Evolutionary conservation across 2,113 vertebrate species (phyloP).

Genomic region (Chloropsis cyanopogon): DNA sequence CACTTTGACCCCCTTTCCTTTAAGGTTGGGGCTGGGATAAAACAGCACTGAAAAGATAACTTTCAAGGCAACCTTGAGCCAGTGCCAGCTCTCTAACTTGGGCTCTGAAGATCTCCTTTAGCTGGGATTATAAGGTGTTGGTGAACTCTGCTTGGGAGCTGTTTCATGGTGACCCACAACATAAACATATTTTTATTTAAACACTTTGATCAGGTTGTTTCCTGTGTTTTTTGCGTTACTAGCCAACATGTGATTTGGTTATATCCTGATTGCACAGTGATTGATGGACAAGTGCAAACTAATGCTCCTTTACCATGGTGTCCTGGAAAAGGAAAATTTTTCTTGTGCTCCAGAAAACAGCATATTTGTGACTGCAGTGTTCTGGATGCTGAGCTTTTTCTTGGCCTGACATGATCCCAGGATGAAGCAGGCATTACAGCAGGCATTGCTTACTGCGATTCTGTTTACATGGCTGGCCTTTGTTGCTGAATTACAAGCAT

Average conservation of each 20-base stretch:
- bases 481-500: background rate
- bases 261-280: background rate
- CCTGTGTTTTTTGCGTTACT: background rate
- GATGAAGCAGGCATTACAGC: background rate
- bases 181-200: background rate
- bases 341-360: background rate
- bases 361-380: background rate
- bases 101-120: background rate
- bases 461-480: background rate
- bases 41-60: background rate
- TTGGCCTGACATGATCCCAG: background rate
- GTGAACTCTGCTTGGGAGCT: background rate
- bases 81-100: background rate
- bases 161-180: background rate
- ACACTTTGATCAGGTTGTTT: background rate
- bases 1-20: background rate
- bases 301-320: background rate
- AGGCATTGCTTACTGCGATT: background rate
- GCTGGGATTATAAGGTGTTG: background rate
- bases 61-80: background rate
- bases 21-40: background rate
- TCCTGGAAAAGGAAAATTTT: background rate
- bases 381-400: background rate
- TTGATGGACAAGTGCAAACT: background rate
- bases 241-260: rapidly evolving